phyloP scores from a whole-genome alignment of 1,140 invertebrate species.

The Mamestra configurata region DNA sequence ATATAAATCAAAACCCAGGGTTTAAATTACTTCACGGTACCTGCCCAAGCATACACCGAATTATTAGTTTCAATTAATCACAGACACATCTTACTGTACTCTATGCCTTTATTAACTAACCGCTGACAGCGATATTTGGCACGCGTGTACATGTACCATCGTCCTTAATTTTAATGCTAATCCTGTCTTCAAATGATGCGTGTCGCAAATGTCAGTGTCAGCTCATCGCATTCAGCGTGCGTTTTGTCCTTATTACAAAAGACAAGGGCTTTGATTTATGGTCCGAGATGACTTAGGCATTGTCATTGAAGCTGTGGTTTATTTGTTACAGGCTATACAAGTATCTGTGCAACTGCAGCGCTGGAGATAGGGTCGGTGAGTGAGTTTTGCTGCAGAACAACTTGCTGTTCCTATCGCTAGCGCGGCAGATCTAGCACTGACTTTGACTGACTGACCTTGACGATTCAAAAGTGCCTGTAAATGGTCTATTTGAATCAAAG shows the following conservation, averaged over 20 bases:
- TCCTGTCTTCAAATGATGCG: constrained; percentile 19
- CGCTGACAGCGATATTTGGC: neutral
- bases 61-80: no score
- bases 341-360: neutral
- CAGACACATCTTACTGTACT: neutral
- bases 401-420: no score
- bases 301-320: constrained; percentile 5
- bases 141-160: neutral
- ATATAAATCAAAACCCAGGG: no score
- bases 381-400: no score
- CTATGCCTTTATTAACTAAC: neutral
- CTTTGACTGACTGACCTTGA: no score
- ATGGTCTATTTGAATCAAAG: no score
- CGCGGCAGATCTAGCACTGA: no score
- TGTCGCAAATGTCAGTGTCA: constrained; percentile 17
- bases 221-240: constrained; percentile 10
- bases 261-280: constrained; percentile 36
- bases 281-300: constrained; percentile 14
- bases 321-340: neutral
- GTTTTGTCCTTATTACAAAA: constrained; percentile 43
- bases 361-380: no score
- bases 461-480: no score
- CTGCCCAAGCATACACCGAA: no score
- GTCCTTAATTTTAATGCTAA: constrained; percentile 25
- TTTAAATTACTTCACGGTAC: no score